Evolutionary conservation across 2,113 vertebrate genomes (phyloP).

Genomic region (Pteropus alecto): DNA sequence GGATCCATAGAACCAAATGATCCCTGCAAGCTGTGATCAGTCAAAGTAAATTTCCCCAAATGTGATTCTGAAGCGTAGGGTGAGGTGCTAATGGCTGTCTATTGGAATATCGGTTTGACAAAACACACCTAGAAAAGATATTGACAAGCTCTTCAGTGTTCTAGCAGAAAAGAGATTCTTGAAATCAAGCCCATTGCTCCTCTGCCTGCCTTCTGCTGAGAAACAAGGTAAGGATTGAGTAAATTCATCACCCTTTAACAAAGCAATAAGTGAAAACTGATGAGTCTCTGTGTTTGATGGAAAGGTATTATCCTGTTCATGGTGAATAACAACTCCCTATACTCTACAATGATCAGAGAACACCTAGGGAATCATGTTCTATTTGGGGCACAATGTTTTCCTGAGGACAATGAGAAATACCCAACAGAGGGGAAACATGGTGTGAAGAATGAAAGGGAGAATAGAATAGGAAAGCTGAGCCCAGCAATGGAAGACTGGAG

Average conservation of each 20-base stretch:
- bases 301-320: constrained; percentile 42
- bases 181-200: constrained; percentile 74
- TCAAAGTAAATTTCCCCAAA: constrained; percentile 76
- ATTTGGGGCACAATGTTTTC: constrained; percentile 52
- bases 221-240: constrained; percentile 59
- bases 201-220: constrained; percentile 73
- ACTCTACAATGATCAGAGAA: constrained; percentile 51
- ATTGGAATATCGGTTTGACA: constrained; percentile 77
- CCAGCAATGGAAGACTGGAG: not conserved
- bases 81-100: constrained; percentile 73
- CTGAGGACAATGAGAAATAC: constrained; percentile 62
- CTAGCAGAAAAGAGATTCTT: constrained; percentile 71
- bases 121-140: constrained; percentile 76
- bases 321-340: constrained; percentile 39
- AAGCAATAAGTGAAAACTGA: constrained; percentile 73
- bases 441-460: constrained; percentile 59
- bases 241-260: constrained; percentile 76
- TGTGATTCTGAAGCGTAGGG: constrained; percentile 65
- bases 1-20: constrained; percentile 75
- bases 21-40: constrained; percentile 74
- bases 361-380: constrained; percentile 47
- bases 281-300: constrained; percentile 56
- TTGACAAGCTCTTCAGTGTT: constrained; percentile 75
- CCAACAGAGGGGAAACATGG: constrained; percentile 25
- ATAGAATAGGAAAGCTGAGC: constrained; percentile 25